Evolutionary conservation across 2,113 vertebrate genomes (phyloP).

Genomic region (Hemicordylus capensis): DNA sequence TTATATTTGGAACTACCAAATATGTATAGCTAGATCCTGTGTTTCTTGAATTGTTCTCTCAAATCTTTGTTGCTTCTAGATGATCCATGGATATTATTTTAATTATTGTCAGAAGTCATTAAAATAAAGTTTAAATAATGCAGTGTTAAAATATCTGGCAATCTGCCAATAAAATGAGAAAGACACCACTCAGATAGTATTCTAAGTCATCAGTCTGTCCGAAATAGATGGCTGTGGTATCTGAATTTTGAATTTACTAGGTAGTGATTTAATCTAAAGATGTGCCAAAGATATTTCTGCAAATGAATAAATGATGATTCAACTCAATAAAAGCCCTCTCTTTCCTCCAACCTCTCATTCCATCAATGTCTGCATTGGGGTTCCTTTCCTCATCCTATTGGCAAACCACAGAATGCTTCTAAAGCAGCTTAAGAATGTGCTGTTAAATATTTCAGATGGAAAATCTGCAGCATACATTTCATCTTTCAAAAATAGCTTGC

Average conservation of each 20-base stretch:
- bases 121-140: too few species aligned
- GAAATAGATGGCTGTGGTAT: not conserved
- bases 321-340: not conserved
- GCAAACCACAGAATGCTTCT: constrained; percentile 1
- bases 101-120: too few species aligned
- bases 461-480: constrained; percentile 15
- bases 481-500: constrained; percentile 14
- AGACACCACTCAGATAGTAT: not conserved
- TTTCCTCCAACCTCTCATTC: not conserved
- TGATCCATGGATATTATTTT: too few species aligned
- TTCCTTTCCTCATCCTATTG: not conserved
- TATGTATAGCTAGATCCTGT: too few species aligned
- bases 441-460: not conserved
- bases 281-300: not conserved
- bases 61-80: too few species aligned
- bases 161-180: not conserved
- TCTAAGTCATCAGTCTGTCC: not conserved
- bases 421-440: not conserved
- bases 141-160: not conserved
- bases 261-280: not conserved
- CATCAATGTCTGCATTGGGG: not conserved
- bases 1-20: too few species aligned
- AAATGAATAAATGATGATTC: not conserved
- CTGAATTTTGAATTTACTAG: not conserved
- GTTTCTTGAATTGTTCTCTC: too few species aligned